These are phyloP conservation scores for Adelges cooleyi DNA, from an alignment of 1,140 invertebrate genomes.

Conservation along the genomic window DNA sequence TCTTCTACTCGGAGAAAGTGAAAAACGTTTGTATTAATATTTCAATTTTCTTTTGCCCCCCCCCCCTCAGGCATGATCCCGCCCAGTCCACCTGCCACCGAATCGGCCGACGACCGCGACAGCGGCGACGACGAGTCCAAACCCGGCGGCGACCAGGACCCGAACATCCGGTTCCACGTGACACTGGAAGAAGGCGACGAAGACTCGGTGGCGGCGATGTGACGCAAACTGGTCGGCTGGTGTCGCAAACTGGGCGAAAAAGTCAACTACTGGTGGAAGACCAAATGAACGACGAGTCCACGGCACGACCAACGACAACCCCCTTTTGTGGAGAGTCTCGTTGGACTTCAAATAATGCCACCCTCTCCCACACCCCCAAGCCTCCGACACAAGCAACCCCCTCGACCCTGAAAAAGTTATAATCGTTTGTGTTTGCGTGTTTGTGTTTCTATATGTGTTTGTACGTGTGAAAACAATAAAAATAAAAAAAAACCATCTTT, in stretches of 20 bases:
- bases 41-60: neutral
- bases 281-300: no score
- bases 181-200: constrained; percentile 70
- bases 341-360: no score
- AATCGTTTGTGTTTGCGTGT: neutral
- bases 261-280: constrained; percentile 61
- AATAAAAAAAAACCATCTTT: neutral
- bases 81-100: constrained; percentile 41
- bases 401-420: no score
- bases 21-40: no score
- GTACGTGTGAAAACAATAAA: neutral
- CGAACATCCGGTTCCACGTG: constrained; percentile 49
- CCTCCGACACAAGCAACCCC: no score
- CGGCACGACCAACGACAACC: no score
- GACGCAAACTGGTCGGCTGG: constrained; percentile 71
- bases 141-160: constrained; percentile 8
- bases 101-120: constrained; percentile 28
- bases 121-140: constrained; percentile 31
- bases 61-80: constrained; percentile 42
- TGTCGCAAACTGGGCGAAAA: constrained; percentile 74
- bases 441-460: neutral
- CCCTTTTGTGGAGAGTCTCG: no score
- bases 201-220: constrained; percentile 55
- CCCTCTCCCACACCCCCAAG: no score
- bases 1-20: no score